Base-by-base conservation (phyloP, 1,140 invertebrate genomes). In the Zaprionus vittiger region DNA sequence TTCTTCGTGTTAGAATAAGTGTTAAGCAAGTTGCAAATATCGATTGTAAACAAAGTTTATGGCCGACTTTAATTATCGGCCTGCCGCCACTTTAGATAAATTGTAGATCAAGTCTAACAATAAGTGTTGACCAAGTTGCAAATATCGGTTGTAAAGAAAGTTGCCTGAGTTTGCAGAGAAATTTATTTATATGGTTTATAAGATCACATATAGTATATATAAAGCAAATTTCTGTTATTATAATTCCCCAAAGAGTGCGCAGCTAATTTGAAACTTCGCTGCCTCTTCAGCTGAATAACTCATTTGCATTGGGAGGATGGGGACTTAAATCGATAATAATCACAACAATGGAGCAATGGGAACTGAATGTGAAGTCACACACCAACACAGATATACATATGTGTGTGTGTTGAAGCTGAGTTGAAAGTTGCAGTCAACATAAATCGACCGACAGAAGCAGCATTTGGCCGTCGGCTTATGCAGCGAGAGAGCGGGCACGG, bases 351-450 rank as follows among this genome's bases (percentile, higher is more conserved):
- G 6, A 31, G 34, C 68, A 77, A 54, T 52, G 38, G 66, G 59
- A 78, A 54, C n/a, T 63, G 55, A 28, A 37, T 37, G 38, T 15
- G 7, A 3, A 17, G 41, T 20, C 34, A 47, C 24, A 66, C 14
- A 47, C 61, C 2, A n/a, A 6, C 17, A n/a, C 15, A 24, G n/a
- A n/a, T 14, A 12, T 56, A 22, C 20, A 12, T 22, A 41, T 62
- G 12, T 6, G 2, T 68, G 31, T 31, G 22, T 47, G 31, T 44
- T 60, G 44, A 44, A 22, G 24, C 62, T 17, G 68, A 81, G 64
- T 68, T 80, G 79, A 69, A 79, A 73, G 69, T 77, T 79, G 77
- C 73, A 81, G 73, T 76, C 73, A 68, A 81, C 79, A 79, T 77
- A 81, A 81, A 79, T 77, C 67, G 73, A 55, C 41, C 37, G 20